phyloP scores from a whole-genome alignment of 2,888 invertebrate genomes.

The Melikaiella ostensackeni region DNA sequence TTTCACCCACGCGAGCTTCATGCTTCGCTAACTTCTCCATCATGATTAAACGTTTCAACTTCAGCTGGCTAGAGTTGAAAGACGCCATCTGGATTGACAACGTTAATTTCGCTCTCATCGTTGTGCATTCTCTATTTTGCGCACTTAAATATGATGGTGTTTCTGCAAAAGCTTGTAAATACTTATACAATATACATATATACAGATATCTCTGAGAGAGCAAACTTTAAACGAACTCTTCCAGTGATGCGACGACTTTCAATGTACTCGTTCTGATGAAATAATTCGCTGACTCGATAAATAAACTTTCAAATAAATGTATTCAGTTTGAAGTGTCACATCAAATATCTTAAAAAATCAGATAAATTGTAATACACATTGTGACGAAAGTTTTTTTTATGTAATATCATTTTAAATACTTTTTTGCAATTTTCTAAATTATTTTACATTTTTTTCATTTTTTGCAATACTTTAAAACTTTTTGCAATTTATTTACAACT shows the following conservation, averaged over 20 bases:
- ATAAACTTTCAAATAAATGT: neutral
- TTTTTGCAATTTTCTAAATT: too few relatives aligned
- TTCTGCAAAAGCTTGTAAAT: constrained; percentile 10
- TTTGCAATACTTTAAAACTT: too few relatives aligned
- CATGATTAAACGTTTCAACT: constrained; percentile 31
- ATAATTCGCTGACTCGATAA: constrained; percentile 10
- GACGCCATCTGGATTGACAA: constrained; percentile 21
- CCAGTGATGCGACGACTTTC: constrained; percentile 11
- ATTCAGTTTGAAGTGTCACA: neutral
- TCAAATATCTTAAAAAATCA: too few relatives aligned
- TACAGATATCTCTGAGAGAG: neutral
- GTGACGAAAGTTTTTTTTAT: too few relatives aligned
- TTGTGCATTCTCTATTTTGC: neutral
- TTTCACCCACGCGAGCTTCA: constrained; percentile 15
- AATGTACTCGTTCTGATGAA: constrained; percentile 17
- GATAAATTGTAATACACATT: too few relatives aligned
- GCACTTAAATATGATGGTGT: neutral
- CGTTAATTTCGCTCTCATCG: constrained; percentile 21
- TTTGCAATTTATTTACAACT: too few relatives aligned
- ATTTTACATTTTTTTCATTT: too few relatives aligned
- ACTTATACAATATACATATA: neutral
- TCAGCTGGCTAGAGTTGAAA: constrained; percentile 8
- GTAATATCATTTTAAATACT: too few relatives aligned
- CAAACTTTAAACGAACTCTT: constrained; percentile 20
- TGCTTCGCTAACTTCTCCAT: constrained; percentile 22